Evolutionary conservation across 1,140 invertebrate species (phyloP), one percentile per base, ranked within the genome.

Genomic region (Drosophila bocqueti): DNA sequence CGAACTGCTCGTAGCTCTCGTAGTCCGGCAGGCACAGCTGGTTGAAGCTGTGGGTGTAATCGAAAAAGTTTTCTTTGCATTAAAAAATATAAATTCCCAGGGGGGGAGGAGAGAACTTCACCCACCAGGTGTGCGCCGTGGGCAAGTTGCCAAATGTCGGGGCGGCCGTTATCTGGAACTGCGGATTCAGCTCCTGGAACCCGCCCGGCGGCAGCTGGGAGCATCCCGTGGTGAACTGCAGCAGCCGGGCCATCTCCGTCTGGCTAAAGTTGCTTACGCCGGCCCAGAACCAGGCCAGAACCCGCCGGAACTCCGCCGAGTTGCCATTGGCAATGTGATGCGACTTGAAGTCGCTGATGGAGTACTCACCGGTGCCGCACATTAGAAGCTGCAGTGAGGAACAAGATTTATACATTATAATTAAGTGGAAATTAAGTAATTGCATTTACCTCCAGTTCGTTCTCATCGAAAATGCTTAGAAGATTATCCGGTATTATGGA

Each of bases 141-240:
- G 98, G 98, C 86, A 99, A 94, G 92, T 96, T 97, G 46, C 97
- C 97, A 94, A 96, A 98, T 47, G 97, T 97, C 11, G 97, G 97
- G 54, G 97, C 96, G 15, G 97, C 96, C 26, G 96, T 97, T 49
- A 99, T 97, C 93, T 98, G 97, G 94, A 99, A 98, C 55, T 97
- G 95, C 3, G 98, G 98, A 93, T 96, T 97, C 2, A 99, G 94
- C 91, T 98, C 97, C 81, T 94, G 94, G 93, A 96, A 98, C 11
- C 98, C 98, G 45, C 97, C 97, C 2, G 97, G 96, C 57, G 98
- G 98, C 84, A 99, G 94, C 93, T 98, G 97, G 13, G 97, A 97
- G 93, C 97, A 98, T 46, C 97, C 97, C 1, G 98, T 99, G n/a
- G 97, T 98, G 93, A 99, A 99, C 93, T 99, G 98, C 74, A 99